phyloP scores from a whole-genome alignment of 2,888 invertebrate species.

The Cenopis cana region DNA sequence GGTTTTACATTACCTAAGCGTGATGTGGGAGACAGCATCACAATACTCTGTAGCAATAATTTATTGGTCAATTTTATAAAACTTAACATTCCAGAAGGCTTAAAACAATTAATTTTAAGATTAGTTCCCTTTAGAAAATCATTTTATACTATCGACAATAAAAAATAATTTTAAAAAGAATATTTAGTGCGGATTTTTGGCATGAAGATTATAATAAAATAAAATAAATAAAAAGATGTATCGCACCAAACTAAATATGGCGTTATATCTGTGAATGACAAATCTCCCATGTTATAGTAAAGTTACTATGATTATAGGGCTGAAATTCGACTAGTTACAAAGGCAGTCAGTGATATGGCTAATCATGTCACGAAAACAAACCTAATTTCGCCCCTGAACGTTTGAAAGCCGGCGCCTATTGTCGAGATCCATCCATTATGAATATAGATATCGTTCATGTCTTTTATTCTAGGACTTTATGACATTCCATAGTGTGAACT shows the following conservation, averaged over 20 bases:
- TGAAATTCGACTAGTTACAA: background rate
- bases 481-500: slow-evolving; percentile 23
- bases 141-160: slow-evolving; percentile 62
- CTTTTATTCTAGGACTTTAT: slow-evolving; percentile 40
- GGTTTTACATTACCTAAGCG: background rate
- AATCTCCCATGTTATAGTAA: background rate
- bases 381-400: background rate
- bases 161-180: slow-evolving; percentile 57
- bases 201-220: too few relatives aligned
- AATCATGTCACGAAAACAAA: background rate
- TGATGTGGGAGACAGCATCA: slow-evolving; percentile 32
- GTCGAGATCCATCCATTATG: slow-evolving; percentile 66
- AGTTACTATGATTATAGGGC: background rate
- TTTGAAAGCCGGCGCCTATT: slow-evolving; percentile 16
- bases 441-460: slow-evolving; percentile 36
- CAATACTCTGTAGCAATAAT: slow-evolving; percentile 43
- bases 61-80: slow-evolving; percentile 38
- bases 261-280: background rate
- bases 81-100: slow-evolving; percentile 40
- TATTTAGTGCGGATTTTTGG: slow-evolving; percentile 50
- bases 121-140: slow-evolving; percentile 45
- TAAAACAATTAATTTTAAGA: slow-evolving; percentile 45
- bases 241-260: background rate
- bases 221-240: too few relatives aligned
- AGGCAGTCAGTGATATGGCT: background rate